Conservation (phyloP, 2,113 vertebrate species). For the Platichthys flesus region DNA sequence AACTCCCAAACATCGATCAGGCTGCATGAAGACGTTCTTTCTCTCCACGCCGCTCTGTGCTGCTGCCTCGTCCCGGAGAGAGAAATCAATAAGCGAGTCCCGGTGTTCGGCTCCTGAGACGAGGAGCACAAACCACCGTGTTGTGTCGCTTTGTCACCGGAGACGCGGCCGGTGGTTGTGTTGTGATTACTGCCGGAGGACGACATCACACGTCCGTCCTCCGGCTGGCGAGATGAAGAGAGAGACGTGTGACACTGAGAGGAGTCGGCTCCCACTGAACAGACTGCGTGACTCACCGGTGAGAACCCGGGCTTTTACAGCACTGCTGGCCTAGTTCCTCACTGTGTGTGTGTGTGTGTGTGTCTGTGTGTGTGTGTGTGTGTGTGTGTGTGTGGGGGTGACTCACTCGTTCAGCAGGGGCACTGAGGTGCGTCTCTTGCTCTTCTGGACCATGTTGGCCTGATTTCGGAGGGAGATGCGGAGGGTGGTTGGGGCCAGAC, state of each 20-base stretch:
- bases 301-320: conserved; percentile 53
- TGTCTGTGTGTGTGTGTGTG: conserved; percentile 38
- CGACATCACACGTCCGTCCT: neutral
- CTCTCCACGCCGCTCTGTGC: neutral
- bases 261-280: conserved; percentile 62
- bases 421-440: conserved; percentile 93
- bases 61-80: conserved; percentile 1
- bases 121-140: conserved; percentile 3
- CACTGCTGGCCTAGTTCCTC: conserved; percentile 63
- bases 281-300: conserved; percentile 64
- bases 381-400: conserved; percentile 38
- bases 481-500: conserved; percentile 90
- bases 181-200: conserved; percentile 32
- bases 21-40: too few relatives aligned
- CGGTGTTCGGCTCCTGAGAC: neutral
- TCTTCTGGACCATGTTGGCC: conserved; percentile 99
- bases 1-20: too few relatives aligned
- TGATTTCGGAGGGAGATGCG: conserved; percentile 94
- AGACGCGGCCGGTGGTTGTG: neutral
- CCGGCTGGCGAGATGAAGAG: conserved; percentile 29
- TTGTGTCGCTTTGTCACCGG: conserved; percentile 1
- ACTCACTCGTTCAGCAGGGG: conserved; percentile 96
- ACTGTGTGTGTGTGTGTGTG: conserved; percentile 1
- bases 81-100: conserved; percentile 15
- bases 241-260: neutral